These are phyloP conservation scores for Lycopodina hypogea DNA, from an alignment of 37 sponge, comb jelly and placozoan genomes.

Conservation along the genomic window DNA sequence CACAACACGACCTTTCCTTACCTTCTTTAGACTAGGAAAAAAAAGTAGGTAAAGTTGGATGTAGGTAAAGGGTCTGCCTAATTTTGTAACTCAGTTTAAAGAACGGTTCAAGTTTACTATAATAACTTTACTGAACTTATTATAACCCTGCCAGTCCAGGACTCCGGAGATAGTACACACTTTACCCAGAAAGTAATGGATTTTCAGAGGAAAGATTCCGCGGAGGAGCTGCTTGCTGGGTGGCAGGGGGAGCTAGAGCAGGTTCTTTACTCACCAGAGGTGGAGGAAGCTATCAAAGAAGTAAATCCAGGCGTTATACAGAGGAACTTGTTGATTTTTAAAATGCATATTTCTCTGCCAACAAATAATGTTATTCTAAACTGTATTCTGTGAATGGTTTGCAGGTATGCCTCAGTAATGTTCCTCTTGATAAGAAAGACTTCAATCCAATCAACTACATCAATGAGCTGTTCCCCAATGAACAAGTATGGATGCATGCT, in stretches of 20 bases:
- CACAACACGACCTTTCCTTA: no score
- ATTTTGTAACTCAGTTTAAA: no score
- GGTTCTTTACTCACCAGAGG: constrained; percentile 58
- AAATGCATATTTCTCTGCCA: not conserved
- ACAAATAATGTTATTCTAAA: not conserved
- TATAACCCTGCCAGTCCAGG: no score
- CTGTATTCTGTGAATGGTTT: not conserved
- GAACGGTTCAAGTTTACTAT: no score
- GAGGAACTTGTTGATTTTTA: not conserved
- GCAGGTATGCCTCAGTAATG: constrained; percentile 85
- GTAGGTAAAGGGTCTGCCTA: no score
- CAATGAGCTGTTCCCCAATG: constrained; percentile 94
- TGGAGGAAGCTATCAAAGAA: constrained; percentile 77
- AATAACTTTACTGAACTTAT: no score
- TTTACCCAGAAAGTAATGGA: not conserved
- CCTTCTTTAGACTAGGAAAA: no score
- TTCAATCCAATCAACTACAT: constrained; percentile 94
- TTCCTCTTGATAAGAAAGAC: constrained; percentile 85
- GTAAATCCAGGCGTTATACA: constrained; percentile 20
- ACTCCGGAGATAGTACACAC: no score
- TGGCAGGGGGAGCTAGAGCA: constrained; percentile 52
- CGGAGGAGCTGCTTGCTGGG: constrained; percentile 29
- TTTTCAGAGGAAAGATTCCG: constrained; percentile 18
- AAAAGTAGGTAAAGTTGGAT: no score
- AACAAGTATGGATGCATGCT: constrained; percentile 82